Conservation (phyloP, 2,113 vertebrate genomes). For the Kryptolebias marmoratus region DNA sequence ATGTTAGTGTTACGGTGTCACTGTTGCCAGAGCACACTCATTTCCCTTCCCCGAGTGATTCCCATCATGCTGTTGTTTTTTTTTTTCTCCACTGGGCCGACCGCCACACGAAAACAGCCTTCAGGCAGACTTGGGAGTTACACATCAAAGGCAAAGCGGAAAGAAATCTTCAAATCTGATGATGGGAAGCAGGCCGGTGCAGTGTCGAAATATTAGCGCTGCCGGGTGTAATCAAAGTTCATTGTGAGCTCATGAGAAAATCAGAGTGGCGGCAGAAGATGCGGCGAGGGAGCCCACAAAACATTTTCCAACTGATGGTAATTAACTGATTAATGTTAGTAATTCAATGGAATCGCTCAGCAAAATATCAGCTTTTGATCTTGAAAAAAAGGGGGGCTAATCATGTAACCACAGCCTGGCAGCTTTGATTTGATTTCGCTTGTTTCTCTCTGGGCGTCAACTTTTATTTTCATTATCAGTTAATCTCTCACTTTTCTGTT, state of each 20-base stretch:
- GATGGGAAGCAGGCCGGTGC: slow-evolving; percentile 44
- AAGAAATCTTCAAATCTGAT: slow-evolving; percentile 53
- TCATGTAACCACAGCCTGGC: background rate
- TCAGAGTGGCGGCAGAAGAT: slow-evolving; percentile 8
- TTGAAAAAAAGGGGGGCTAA: background rate
- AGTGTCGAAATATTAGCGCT: slow-evolving; percentile 30
- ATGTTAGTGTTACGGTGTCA: slow-evolving; percentile 20
- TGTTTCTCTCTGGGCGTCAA: background rate
- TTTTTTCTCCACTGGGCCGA: slow-evolving; percentile 22
- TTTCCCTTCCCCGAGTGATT: slow-evolving; percentile 8
- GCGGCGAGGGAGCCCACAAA: background rate
- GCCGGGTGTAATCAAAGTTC: slow-evolving; percentile 58
- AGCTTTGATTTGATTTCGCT: background rate
- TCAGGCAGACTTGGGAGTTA: slow-evolving; percentile 46
- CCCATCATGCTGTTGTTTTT: background rate
- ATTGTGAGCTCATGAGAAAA: slow-evolving; percentile 23
- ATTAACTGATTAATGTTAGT: slow-evolving; percentile 15
- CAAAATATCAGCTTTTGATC: slow-evolving; percentile 8
- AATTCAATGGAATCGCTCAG: background rate
- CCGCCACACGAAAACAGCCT: slow-evolving; percentile 53
- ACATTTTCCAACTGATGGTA: background rate
- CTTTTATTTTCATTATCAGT: background rate
- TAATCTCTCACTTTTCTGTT: background rate
- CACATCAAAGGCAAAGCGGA: slow-evolving; percentile 63
- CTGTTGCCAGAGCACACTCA: slow-evolving; percentile 14